phyloP scores from a whole-genome alignment of 2,797 vertebrate species.

The Enteromius trimaculatus region DNA sequence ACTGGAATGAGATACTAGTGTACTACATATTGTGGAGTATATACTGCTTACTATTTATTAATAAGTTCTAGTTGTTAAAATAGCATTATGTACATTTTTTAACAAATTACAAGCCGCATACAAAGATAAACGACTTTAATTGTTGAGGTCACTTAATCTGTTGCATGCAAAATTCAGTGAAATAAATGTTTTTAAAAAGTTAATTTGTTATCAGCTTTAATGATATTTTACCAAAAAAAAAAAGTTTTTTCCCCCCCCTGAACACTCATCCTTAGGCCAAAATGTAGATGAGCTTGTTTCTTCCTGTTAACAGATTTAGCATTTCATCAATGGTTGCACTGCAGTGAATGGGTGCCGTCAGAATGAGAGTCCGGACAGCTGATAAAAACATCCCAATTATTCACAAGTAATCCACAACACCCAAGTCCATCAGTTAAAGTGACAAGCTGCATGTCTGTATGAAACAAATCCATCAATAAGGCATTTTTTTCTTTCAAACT shows the following conservation, averaged over 20 bases:
- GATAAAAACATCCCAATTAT: not conserved
- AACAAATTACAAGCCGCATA: not conserved
- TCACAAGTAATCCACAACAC: no score
- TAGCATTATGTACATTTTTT: not conserved
- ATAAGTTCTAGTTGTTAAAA: not conserved
- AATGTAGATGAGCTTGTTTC: not conserved
- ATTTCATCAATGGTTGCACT: not conserved
- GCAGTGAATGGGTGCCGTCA: not conserved
- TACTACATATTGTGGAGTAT: not conserved
- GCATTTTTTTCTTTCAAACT: not conserved
- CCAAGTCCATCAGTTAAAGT: not conserved
- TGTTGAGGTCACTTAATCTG: not conserved
- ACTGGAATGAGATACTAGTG: not conserved
- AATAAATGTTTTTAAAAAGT: not conserved
- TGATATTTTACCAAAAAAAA: not conserved
- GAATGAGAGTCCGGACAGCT: not conserved
- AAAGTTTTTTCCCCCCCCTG: not conserved
- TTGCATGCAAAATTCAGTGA: conserved; percentile 10
- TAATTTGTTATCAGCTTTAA: not conserved
- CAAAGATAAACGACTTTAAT: not conserved
- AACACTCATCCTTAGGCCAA: not conserved
- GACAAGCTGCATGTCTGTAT: not conserved
- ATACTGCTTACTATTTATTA: not conserved
- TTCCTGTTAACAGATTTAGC: not conserved
- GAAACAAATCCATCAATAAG: not conserved